A percentile compares a stretch with the other conserved stretches of the same genome.
Evolutionary conservation across 2,888 invertebrate genomes (phyloP).

Genomic region (Drosophila kanekoi): DNA sequence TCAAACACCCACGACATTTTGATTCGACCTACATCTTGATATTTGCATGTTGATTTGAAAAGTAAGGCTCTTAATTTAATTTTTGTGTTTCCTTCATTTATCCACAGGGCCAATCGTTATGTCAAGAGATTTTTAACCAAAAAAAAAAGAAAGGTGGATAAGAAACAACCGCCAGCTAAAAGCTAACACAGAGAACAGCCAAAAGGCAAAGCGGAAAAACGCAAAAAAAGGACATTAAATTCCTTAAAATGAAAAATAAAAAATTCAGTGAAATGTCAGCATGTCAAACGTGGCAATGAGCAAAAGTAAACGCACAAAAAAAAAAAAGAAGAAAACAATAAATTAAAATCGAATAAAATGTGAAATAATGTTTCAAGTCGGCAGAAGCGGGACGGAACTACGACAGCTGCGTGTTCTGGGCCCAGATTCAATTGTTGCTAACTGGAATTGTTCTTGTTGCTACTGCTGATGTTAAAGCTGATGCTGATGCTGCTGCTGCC

Average conservation of each 20-base stretch:
- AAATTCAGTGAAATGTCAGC: slow-evolving; percentile 59
- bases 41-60: slow-evolving; percentile 59
- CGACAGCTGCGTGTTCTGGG: slow-evolving; percentile 16
- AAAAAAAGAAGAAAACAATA: slow-evolving; percentile 32
- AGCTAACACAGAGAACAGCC: slow-evolving; percentile 33
- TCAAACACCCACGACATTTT: slow-evolving; percentile 36
- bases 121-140: slow-evolving; percentile 20
- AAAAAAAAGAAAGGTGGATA: neutral
- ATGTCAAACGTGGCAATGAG: slow-evolving; percentile 29
- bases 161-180: slow-evolving; percentile 13
- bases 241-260: slow-evolving; percentile 37
- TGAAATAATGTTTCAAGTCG: slow-evolving; percentile 27
- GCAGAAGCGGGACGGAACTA: neutral
- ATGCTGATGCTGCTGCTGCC: slow-evolving; percentile 10
- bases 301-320: slow-evolving; percentile 9
- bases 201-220: slow-evolving; percentile 27
- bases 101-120: slow-evolving; percentile 52
- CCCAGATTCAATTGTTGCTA: slow-evolving; percentile 25
- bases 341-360: slow-evolving; percentile 61
- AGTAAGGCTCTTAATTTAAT: slow-evolving; percentile 58
- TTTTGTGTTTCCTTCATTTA: slow-evolving; percentile 51
- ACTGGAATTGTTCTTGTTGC: slow-evolving; percentile 4
- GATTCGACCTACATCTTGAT: slow-evolving; percentile 48
- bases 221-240: slow-evolving; percentile 37
- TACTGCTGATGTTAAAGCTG: neutral